phyloP scores from a whole-genome alignment of 2,888 invertebrate genomes.

The Exocentrus adspersus region DNA sequence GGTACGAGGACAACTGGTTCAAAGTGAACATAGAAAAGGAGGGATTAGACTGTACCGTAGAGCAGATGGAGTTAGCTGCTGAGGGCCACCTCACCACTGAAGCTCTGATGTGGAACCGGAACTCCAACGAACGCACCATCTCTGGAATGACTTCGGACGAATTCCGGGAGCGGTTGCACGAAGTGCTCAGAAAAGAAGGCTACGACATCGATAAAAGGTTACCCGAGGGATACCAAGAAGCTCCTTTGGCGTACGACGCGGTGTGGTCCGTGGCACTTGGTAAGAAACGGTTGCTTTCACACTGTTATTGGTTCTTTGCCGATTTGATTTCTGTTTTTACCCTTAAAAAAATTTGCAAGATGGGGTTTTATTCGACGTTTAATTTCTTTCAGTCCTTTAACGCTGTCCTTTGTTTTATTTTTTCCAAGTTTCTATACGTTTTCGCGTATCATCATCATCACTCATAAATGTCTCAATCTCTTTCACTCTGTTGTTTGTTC shows the following conservation, averaged over 20 bases:
- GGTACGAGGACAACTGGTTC: conserved; percentile 99
- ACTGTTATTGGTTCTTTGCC: too few species aligned
- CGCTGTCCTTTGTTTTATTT: too few species aligned
- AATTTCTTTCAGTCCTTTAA: too few species aligned
- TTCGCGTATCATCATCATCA: too few species aligned
- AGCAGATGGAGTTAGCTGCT: conserved; percentile 93
- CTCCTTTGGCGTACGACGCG: conserved; percentile 98
- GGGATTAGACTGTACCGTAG: conserved; percentile 89
- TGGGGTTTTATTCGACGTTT: too few species aligned
- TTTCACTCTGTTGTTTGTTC: too few species aligned
- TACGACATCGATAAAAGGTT: conserved; percentile 88
- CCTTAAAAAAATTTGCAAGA: too few species aligned
- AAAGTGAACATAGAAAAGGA: conserved; percentile 87
- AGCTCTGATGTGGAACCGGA: conserved; percentile 98
- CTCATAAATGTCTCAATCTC: too few species aligned
- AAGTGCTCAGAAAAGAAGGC: conserved; percentile 80
- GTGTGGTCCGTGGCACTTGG: conserved; percentile 98
- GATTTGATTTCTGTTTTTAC: too few species aligned
- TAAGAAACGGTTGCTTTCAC: too few species aligned
- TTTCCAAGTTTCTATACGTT: too few species aligned
- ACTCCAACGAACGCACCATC: conserved; percentile 87
- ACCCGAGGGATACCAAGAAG: conserved; percentile 96
- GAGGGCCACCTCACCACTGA: conserved; percentile 99
- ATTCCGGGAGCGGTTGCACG: conserved; percentile 87
- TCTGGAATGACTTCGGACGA: conserved; percentile 96